Base-by-base conservation (phyloP, 2,888 invertebrate genomes). In the Eupithecia subfuscata region DNA sequence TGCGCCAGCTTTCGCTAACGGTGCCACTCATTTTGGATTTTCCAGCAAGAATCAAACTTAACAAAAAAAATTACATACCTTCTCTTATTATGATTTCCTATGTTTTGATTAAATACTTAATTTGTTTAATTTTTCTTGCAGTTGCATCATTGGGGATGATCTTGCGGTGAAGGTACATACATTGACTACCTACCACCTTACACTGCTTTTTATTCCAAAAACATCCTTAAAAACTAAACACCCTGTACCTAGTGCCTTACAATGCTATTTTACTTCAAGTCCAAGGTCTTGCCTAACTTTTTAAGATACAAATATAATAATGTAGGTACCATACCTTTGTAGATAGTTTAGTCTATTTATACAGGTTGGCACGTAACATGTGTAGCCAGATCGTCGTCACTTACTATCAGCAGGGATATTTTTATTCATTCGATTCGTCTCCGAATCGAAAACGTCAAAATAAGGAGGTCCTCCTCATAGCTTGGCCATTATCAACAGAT, bases 121-220 rank as follows among this genome's bases (percentile, higher is more conserved):
- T 80, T 75, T 72, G 34, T 40, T 69, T 67, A 37, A 52, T 71
- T 89, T 90, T 89, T 84, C 79, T 91, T 91, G 56, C 91, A 92
- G 91, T 89, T 90, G 85, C 84, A 75, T 82, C 84, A 82, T 85
- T 86, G 89, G 90, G 89, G 90, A 93, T 93, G 93, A 85, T 91
- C 89, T 91, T 90, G 92, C 88, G 88, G 87, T 87, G 84, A 92
- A 93, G 94, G 94, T 94, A 93, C 64, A 75, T 34, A 75, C 25
- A 70, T 81, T 80, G 79, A 71, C 75, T 77, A 77, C 76, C 78
- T 74, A 79, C 76, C 83, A 83, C 84, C 77, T 79, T 79, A 80
- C 85, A 86, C 84, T 69, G 87, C 87, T 86, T 84, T 74, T 68
- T 75, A 78, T 60, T 71, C 75, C 75, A 65, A 71, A 25, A 56